Conservation (phyloP, 37 sponge, comb jelly and placozoan species). For the Amphimedon queenslandica region DNA sequence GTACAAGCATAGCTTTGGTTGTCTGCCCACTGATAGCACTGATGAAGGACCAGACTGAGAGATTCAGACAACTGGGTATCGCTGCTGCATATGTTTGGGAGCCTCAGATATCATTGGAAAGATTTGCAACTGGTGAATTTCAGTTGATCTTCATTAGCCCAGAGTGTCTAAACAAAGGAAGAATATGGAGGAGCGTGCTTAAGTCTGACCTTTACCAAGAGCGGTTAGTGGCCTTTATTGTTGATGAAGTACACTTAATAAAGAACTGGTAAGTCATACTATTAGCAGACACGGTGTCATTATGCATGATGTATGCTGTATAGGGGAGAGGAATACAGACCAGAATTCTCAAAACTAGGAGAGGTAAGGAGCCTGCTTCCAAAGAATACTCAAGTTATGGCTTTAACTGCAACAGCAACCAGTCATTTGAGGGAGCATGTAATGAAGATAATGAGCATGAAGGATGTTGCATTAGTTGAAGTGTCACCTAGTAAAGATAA, state of each 20-base stretch:
- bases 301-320: background rate
- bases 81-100: too few species aligned
- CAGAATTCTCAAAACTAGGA: background rate
- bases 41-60: conserved; percentile 21
- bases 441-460: too few species aligned
- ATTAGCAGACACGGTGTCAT: background rate
- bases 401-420: background rate
- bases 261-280: background rate
- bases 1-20: conserved; percentile 10
- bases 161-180: background rate
- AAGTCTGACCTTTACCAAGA: background rate
- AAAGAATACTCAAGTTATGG: background rate
- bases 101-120: too few species aligned
- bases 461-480: too few species aligned
- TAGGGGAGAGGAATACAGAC: background rate
- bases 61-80: background rate
- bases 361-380: conserved; percentile 1
- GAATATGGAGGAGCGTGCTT: background rate
- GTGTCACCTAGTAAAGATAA: too few species aligned
- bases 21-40: conserved; percentile 22
- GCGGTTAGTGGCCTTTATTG: background rate
- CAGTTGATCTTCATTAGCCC: background rate
- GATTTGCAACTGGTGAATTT: background rate
- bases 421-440: conserved; percentile 10
- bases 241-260: background rate